These are phyloP conservation scores for Aythya baeri DNA, from an alignment of 2,113 vertebrate genomes.

Conservation along the genomic window DNA sequence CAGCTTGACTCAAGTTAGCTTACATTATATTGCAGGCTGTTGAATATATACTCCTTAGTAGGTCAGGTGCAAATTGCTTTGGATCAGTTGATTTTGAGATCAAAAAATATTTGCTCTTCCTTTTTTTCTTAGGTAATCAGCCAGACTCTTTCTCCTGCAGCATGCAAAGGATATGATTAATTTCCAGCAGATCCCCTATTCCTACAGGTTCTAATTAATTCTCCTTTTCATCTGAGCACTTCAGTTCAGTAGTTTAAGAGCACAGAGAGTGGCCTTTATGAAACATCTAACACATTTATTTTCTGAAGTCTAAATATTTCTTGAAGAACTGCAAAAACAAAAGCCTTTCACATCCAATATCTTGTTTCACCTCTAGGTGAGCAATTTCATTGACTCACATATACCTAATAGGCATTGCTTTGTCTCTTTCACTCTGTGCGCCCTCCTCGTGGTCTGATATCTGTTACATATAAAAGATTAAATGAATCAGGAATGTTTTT, in stretches of 20 bases:
- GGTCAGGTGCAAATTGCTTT: constrained; percentile 30
- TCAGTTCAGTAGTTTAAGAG: constrained; percentile 14
- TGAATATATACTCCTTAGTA: neutral
- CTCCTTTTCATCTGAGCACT: neutral
- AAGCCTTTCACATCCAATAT: neutral
- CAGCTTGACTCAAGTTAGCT: neutral
- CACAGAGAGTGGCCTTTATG: neutral
- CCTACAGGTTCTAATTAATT: constrained; percentile 13
- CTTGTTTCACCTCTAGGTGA: neutral
- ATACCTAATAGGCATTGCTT: neutral
- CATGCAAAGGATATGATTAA: neutral
- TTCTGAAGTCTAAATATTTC: neutral
- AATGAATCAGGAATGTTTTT: neutral
- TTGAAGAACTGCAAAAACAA: neutral
- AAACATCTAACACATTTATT: neutral
- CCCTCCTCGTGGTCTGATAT: neutral
- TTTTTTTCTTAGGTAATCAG: neutral
- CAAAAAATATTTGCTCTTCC: neutral
- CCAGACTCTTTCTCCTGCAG: neutral
- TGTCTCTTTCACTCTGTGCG: neutral
- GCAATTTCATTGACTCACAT: neutral
- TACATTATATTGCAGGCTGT: neutral
- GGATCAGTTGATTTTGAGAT: neutral
- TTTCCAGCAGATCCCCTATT: neutral
- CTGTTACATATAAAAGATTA: neutral